A percentile compares a stretch with the other conserved stretches of the same genome.
These are phyloP conservation scores for Psylliodes chrysocephalus DNA, from an alignment of 2,888 invertebrate genomes.

Conservation along the genomic window DNA sequence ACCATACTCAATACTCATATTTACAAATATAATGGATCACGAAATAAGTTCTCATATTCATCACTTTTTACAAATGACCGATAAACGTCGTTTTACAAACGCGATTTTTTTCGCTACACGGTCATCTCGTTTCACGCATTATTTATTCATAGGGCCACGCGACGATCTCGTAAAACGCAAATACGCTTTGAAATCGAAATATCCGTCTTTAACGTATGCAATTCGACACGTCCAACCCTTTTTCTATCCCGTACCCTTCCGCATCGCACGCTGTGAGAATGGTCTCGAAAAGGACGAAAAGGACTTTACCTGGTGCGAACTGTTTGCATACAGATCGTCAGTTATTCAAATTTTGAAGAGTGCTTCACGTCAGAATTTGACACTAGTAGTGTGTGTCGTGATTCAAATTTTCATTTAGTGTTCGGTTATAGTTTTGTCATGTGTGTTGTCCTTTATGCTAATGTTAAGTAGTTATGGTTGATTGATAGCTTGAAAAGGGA, in stretches of 20 bases:
- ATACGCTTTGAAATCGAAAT: slow-evolving; percentile 3
- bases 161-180: slow-evolving; percentile 4
- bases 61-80: neutral
- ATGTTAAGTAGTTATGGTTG: slow-evolving; percentile 3
- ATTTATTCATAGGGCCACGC: slow-evolving; percentile 4
- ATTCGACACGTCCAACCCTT: slow-evolving; percentile 9
- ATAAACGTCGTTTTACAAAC: neutral
- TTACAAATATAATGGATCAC: too few relatives aligned
- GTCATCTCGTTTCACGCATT: slow-evolving; percentile 16
- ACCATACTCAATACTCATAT: too few relatives aligned
- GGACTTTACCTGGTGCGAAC: slow-evolving; percentile 2
- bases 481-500: slow-evolving; percentile 5
- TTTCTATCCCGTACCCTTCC: neutral
- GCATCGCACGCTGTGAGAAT: neutral
- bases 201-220: neutral
- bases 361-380: slow-evolving; percentile 46
- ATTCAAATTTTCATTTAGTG: slow-evolving; percentile 1
- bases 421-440: slow-evolving; percentile 1
- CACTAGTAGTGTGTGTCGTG: neutral
- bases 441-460: slow-evolving; percentile 9
- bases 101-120: slow-evolving; percentile 8
- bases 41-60: neutral
- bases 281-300: neutral
- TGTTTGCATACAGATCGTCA: slow-evolving; percentile 50
- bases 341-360: slow-evolving; percentile 51